Evolutionary conservation across 2,797 vertebrate genomes (phyloP), one percentile per base, ranked within the genome.

Genomic region (Gila robusta): DNA sequence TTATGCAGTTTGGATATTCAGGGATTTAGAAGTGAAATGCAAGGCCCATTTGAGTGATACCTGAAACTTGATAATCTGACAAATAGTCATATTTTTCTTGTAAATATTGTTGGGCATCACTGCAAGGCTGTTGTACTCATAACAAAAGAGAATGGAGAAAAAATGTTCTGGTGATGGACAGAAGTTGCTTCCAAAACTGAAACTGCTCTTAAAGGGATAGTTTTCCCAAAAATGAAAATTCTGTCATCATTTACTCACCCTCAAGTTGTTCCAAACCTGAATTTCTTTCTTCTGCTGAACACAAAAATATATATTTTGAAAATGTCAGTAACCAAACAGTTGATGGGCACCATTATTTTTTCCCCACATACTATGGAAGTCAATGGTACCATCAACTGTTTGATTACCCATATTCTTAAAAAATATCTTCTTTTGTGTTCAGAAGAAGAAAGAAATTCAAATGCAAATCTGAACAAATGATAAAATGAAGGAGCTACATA

Each of bases 51-150:
- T 86, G 90, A 91, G 86, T 90, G 92, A 95, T 94, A 17, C 91
- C 91, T 89, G 87, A 52, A 90, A 90, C 91, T 86, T 91, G 90
- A 89, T 86, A 80, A 88, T 90, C 90, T 84, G 67, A 78, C 66
- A 93, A 92, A 23, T 16, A 19, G 32, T 44, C 5, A 0, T 56
- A 16, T 62, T 44, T 44, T 47, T 59, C 52, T 79, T 71, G 26
- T 35, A 71, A 71, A 56, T 93, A 94, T 91, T 90, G 90, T 93
- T 93, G 92, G 93, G 93, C 91, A 90, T 91, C 87, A 90, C 90
- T 82, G 90, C 86, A 88, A 39, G 78, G 5, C 21, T 62, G 37
- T 47, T 77, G 70, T 76, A 80, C 82, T 19, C 64, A 8, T 66
- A 19, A 12, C 2, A 72, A 39, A 44, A 62, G 10, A 72, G 5